Evolutionary conservation across 2,113 vertebrate genomes (phyloP).

Genomic region (human): DNA sequence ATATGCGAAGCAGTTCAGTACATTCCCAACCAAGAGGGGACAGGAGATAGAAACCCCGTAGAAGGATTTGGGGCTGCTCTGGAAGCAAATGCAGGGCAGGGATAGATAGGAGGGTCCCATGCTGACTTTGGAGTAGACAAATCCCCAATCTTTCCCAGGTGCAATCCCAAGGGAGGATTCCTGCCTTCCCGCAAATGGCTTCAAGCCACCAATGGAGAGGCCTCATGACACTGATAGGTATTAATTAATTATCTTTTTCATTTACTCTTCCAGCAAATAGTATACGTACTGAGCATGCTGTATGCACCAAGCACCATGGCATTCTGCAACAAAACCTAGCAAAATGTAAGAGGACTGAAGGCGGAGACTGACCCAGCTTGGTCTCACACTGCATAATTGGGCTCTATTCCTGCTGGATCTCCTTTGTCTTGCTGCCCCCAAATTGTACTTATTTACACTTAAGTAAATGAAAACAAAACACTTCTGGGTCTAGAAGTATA

Average conservation of each 20-base stretch:
- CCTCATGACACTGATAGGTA: accelerated
- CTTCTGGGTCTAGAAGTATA: not conserved
- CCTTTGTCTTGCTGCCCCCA: not conserved
- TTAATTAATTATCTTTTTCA: not conserved
- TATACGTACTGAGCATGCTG: not conserved
- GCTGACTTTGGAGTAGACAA: not conserved
- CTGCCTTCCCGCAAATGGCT: too few species aligned
- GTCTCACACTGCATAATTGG: accelerated
- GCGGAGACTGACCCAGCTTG: too few species aligned
- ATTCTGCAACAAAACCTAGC: not conserved
- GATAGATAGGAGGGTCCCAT: accelerated
- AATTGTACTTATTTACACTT: not conserved
- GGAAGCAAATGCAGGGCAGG: not conserved
- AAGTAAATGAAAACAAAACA: not conserved
- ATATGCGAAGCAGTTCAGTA: not conserved
- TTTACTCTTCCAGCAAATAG: not conserved
- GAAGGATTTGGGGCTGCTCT: not conserved
- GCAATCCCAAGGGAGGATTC: accelerated
- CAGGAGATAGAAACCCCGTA: not conserved
- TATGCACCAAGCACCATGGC: too few species aligned
- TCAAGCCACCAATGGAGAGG: not conserved
- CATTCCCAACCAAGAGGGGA: not conserved
- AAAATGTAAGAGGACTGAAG: not conserved
- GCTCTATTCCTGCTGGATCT: not conserved
- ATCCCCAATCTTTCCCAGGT: accelerated